Percentiles rank a stretch among this genome's conserved stretches.
phyloP scores from a whole-genome alignment of 2,888 invertebrate species.

The Standfussiana lucernea region DNA sequence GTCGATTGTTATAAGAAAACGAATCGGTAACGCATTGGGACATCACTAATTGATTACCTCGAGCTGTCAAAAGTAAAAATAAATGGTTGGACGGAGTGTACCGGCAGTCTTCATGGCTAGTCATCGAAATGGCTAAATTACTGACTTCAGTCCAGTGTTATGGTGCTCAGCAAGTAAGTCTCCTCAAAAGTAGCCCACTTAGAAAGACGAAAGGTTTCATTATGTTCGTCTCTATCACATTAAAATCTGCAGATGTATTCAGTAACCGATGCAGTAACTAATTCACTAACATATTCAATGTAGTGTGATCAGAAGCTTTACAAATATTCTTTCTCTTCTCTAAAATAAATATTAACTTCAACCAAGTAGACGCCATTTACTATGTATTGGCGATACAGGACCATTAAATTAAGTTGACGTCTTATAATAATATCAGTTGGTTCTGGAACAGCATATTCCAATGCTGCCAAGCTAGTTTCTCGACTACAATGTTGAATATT shows the following conservation, averaged over 20 bases:
- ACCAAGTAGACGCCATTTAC: neutral
- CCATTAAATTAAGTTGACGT: slow-evolving; percentile 4
- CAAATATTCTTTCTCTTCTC: neutral
- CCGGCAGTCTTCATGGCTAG: neutral
- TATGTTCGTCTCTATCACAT: neutral
- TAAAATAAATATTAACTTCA: neutral
- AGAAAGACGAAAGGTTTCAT: neutral
- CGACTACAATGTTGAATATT: slow-evolving; percentile 46
- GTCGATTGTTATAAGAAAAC: neutral
- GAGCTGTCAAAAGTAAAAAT: neutral
- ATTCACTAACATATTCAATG: neutral
- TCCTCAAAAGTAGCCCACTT: neutral
- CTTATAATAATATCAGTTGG: slow-evolving; percentile 2
- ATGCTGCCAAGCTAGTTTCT: slow-evolving; percentile 4
- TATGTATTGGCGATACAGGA: slow-evolving; percentile 1
- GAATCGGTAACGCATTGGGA: neutral
- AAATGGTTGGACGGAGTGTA: neutral
- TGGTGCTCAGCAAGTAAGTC: too few species aligned
- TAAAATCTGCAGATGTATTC: neutral
- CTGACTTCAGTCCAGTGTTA: neutral
- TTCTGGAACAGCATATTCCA: slow-evolving; percentile 3
- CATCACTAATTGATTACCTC: neutral
- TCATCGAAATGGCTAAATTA: neutral
- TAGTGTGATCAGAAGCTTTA: neutral
- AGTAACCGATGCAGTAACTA: neutral